Conservation (phyloP, 2,113 vertebrate species). For the Todiramphus saurophagus region DNA sequence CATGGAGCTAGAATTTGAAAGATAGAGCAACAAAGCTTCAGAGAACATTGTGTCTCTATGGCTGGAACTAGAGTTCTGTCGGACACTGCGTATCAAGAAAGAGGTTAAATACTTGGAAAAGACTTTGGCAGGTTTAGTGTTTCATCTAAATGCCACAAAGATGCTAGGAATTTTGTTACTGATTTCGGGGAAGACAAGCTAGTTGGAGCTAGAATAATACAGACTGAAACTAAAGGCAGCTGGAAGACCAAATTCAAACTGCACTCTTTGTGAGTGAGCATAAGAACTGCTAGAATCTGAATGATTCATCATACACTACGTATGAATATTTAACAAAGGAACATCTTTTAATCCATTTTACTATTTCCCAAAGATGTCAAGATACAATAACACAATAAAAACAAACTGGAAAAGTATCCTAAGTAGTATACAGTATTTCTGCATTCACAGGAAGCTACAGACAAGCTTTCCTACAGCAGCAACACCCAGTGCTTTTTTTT, state of each 20-base stretch:
- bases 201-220: background rate
- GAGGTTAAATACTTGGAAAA: background rate
- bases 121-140: background rate
- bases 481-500: background rate
- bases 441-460: background rate
- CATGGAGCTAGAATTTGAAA: background rate
- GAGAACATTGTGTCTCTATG: background rate
- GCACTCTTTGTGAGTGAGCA: background rate
- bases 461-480: background rate
- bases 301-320: background rate
- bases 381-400: background rate
- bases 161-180: background rate
- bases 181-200: background rate
- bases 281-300: background rate
- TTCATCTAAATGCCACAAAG: background rate
- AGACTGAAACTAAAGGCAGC: background rate
- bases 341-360: background rate
- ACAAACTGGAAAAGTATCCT: background rate
- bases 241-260: background rate
- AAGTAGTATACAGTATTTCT: background rate
- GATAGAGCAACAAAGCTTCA: constrained; percentile 10
- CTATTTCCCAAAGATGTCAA: background rate
- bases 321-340: background rate
- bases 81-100: background rate
- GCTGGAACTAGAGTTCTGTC: background rate